Conservation (phyloP, 1,140 invertebrate species). For the Cecropterus lyciades region DNA sequence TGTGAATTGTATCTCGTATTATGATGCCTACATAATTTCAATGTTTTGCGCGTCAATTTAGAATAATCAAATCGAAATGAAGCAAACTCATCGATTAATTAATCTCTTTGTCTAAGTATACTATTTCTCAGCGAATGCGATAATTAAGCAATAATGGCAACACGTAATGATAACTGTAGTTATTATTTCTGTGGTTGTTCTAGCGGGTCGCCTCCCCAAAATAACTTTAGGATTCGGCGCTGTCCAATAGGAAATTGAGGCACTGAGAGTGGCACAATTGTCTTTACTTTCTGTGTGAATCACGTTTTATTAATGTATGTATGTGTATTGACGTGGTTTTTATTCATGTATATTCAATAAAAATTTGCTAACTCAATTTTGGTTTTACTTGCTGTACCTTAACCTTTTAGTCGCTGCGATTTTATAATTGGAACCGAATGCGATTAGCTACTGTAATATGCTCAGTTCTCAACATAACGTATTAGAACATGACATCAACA, state of each 20-base stretch:
- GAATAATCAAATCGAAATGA: neutral
- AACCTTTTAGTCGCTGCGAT: too few species aligned
- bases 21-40: constrained; percentile 2
- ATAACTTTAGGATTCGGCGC: constrained; percentile 1
- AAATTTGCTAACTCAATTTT: constrained; percentile 43
- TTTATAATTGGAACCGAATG: too few species aligned
- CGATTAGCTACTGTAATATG: too few species aligned
- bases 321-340: constrained; percentile 75
- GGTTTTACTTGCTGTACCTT: constrained; percentile 13
- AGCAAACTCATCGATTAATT: neutral
- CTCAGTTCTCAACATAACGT: too few species aligned
- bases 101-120: neutral
- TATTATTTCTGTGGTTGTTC: constrained; percentile 17
- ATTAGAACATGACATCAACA: too few species aligned
- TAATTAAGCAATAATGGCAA: neutral
- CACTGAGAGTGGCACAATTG: constrained; percentile 62
- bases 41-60: constrained; percentile 1
- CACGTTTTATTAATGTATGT: constrained; percentile 63
- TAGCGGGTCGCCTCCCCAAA: constrained; percentile 1
- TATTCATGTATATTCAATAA: constrained; percentile 77
- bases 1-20: neutral
- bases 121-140: constrained; percentile 3
- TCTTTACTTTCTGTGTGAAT: constrained; percentile 60
- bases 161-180: constrained; percentile 9
- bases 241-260: constrained; percentile 41